A percentile compares a stretch with the other conserved stretches of the same genome.
These are phyloP conservation scores for Caranx ignobilis DNA, from an alignment of 2,113 vertebrate species.

Conservation along the genomic window DNA sequence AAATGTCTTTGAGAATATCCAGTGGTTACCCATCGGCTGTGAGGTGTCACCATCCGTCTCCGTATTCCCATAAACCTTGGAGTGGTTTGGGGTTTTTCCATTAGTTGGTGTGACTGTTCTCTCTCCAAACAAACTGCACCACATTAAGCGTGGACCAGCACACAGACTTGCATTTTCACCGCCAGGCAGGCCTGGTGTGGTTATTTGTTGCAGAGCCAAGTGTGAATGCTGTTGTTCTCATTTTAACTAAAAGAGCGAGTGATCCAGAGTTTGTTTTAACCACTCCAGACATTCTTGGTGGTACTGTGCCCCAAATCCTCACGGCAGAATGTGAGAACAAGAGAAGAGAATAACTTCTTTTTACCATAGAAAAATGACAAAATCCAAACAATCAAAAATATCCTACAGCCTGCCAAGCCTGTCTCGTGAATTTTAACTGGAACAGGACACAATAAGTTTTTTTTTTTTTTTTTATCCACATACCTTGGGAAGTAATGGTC, in stretches of 20 bases:
- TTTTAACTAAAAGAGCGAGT: conserved; percentile 14
- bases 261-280: conserved; percentile 32
- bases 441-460: neutral
- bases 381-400: conserved; percentile 25
- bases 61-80: conserved; percentile 39
- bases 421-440: neutral
- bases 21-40: conserved; percentile 23
- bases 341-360: neutral
- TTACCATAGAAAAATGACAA: neutral
- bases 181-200: neutral
- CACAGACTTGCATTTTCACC: conserved; percentile 16
- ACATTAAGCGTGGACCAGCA: conserved; percentile 21
- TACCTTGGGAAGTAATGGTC: conserved; percentile 58
- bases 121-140: conserved; percentile 38
- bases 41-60: conserved; percentile 51
- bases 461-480: conserved; percentile 7
- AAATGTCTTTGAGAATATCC: conserved; percentile 37
- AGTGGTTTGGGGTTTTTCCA: conserved; percentile 42
- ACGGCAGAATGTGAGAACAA: conserved; percentile 11
- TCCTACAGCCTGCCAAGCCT: neutral
- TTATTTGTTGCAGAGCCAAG: conserved; percentile 46
- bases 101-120: conserved; percentile 33
- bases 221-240: conserved; percentile 46
- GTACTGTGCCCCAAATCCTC: conserved; percentile 19
- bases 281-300: conserved; percentile 1